phyloP scores from a whole-genome alignment of 2,113 vertebrate species.

The Sitta europaea region DNA sequence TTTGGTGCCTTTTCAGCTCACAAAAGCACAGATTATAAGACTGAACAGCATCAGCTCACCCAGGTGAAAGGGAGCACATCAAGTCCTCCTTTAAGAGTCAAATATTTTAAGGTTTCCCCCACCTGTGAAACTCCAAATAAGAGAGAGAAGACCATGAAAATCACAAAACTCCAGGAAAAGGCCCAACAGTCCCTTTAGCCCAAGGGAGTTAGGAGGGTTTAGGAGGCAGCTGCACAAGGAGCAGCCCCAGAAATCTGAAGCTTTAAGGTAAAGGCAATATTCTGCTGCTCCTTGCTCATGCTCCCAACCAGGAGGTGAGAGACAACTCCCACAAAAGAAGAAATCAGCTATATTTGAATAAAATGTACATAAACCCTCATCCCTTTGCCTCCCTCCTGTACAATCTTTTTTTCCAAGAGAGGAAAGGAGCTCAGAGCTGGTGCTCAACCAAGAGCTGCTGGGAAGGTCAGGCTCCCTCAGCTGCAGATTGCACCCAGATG shows the following conservation, averaged over 20 bases:
- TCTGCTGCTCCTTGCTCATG: not conserved
- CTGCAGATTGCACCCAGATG: constrained; percentile 29
- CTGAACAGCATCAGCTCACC: too few species aligned
- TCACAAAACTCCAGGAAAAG: not conserved
- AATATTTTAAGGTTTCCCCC: not conserved
- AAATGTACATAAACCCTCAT: not conserved
- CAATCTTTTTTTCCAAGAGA: too few species aligned
- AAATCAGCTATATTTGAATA: not conserved
- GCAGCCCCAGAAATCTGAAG: not conserved
- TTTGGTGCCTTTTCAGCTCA: not conserved
- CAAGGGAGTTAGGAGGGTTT: not conserved
- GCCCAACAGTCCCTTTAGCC: not conserved
- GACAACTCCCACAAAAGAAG: rapidly evolving
- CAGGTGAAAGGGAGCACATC: not conserved
- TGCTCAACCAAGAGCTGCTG: not conserved
- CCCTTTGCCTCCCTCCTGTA: not conserved
- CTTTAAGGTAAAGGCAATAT: not conserved
- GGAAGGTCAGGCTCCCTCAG: not conserved
- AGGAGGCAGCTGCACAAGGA: not conserved
- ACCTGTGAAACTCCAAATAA: not conserved
- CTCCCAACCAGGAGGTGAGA: not conserved
- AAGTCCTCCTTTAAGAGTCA: not conserved
- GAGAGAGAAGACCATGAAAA: not conserved
- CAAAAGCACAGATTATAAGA: not conserved
- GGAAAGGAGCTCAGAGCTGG: not conserved